phyloP scores from a whole-genome alignment of 1,140 invertebrate species.

The Berghia stephanieae region DNA sequence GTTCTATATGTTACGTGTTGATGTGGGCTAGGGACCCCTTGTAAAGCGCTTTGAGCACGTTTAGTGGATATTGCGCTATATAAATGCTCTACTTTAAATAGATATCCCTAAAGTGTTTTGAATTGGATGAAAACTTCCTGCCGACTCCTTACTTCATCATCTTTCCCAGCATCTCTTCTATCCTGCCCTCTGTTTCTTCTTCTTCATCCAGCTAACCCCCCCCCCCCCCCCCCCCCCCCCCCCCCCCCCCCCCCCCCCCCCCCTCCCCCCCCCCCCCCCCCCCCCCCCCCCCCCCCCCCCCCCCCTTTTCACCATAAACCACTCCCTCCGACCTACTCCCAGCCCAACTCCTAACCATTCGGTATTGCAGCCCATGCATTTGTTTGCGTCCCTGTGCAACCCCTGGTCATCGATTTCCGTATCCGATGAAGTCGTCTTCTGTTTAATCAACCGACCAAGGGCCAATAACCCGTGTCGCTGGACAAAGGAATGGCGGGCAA shows the following conservation, averaged over 20 bases:
- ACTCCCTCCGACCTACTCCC: not conserved
- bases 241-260: not conserved
- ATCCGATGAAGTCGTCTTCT: not conserved
- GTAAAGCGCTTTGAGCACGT: too few species aligned
- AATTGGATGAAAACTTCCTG: too few species aligned
- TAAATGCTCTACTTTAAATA: too few species aligned
- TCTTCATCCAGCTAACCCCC: not conserved
- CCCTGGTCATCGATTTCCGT: constrained; percentile 17
- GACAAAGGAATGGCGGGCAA: constrained; percentile 32
- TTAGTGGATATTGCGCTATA: too few species aligned
- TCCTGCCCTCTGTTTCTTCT: too few species aligned
- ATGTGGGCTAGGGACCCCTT: too few species aligned
- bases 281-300: not conserved
- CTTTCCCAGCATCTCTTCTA: too few species aligned
- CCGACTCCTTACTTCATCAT: too few species aligned
- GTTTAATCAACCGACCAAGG: constrained; percentile 31
- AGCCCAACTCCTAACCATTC: not conserved
- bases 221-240: not conserved
- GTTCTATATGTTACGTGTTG: too few species aligned
- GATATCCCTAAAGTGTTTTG: too few species aligned
- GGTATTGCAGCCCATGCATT: not conserved
- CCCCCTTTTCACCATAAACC: not conserved
- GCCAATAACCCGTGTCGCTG: constrained; percentile 28
- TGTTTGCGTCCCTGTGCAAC: not conserved
- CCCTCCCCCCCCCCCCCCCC: too few species aligned